Base-by-base conservation (phyloP, 1,140 invertebrate species). In the Rhizoglyphus robini region DNA sequence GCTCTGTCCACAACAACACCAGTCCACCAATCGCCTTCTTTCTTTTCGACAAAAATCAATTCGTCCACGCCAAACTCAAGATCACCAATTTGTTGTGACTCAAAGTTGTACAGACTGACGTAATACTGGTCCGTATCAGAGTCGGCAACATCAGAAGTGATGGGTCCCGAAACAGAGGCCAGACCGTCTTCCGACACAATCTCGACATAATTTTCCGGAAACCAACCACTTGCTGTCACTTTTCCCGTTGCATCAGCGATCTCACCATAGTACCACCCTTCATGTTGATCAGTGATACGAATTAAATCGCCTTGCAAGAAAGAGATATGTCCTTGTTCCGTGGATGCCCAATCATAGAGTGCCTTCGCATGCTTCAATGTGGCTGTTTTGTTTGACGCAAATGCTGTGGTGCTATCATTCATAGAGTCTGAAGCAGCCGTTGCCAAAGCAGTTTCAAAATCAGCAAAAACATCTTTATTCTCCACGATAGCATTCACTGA, bases 1-100 rank as follows among this genome's bases (percentile, higher is more conserved):
- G 13, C 15, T 8, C 41, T n/a, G 41, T 84, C 84, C 46, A 83
- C 88, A 70, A 95, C 85, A 58, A 82, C 83, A 38, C 96, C 96
- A 11, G 92, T 96, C 95, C 95, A 98, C 95, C 95, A 98, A 73
- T 98, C 93, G 4, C 91, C 93, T 68, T 96, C 90, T 69, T 88
- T 86, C 69, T 92, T 86, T 3, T 83, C 82, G 0, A 96, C 90
- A 67, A 84, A 78, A 62, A 99, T 87, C 65, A 88, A 80, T 75
- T 98, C 94, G 1, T 92, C 92, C 63, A 86, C 87, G 70, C 88
- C 84, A 74, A 99, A 96, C 51, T 80, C 86, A 34, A 99, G 78
- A 79, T 99, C 96, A 8, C 90, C 92, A 0, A 85, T 78, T 76
- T 98, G 95, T 13, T 81, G 76, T 0, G 94, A 96, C 47, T 86